These are phyloP conservation scores for Teleogryllus occipitalis DNA, from an alignment of 1,140 invertebrate genomes.

Conservation along the genomic window DNA sequence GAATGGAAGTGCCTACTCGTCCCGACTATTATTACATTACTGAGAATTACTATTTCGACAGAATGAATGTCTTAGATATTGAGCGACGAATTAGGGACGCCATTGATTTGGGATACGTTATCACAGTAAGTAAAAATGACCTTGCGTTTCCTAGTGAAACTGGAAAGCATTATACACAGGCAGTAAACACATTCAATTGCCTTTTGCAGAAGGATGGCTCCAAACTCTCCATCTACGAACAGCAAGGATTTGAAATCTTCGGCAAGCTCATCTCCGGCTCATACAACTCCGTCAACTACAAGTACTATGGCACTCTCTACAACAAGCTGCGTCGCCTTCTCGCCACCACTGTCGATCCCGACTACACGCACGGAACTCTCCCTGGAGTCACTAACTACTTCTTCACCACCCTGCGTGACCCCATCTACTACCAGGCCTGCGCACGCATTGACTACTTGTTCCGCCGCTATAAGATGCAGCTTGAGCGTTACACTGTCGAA, in stretches of 20 bases:
- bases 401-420: slow-evolving; percentile 35
- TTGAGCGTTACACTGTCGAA: slow-evolving; percentile 49
- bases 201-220: not conserved
- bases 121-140: slow-evolving; percentile 35
- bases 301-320: slow-evolving; percentile 40
- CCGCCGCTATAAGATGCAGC: slow-evolving; percentile 37
- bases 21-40: slow-evolving; percentile 32
- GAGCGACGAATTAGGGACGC: slow-evolving; percentile 52
- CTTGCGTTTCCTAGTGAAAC: too few species aligned
- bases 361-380: slow-evolving; percentile 1
- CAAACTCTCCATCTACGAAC: not conserved
- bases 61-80: slow-evolving; percentile 44
- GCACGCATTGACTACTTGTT: slow-evolving; percentile 40
- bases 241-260: slow-evolving; percentile 38
- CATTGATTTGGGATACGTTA: slow-evolving; percentile 50
- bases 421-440: slow-evolving; percentile 35
- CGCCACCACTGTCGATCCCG: slow-evolving; percentile 36
- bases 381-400: slow-evolving; percentile 32
- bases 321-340: slow-evolving; percentile 36
- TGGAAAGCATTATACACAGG: too few species aligned
- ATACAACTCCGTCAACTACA: slow-evolving; percentile 38
- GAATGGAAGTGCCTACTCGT: slow-evolving; percentile 52
- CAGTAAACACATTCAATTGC: too few species aligned
- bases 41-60: slow-evolving; percentile 33
- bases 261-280: slow-evolving; percentile 47